Base-by-base conservation (phyloP, 2,888 invertebrate genomes). In the Leptinotarsa peninsularis region DNA sequence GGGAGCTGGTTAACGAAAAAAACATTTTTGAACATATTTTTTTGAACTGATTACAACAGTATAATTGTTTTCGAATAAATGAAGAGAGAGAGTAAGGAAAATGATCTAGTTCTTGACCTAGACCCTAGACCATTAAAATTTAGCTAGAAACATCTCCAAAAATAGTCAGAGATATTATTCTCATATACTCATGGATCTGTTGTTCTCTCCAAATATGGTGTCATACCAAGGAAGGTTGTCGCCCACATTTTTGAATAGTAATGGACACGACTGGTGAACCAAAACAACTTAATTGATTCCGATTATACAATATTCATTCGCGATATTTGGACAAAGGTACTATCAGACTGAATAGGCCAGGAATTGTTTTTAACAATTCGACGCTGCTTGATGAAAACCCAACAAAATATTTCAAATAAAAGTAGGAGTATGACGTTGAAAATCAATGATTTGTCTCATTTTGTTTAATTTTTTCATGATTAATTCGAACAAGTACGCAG, bases 241-340 rank as follows among this genome's bases (percentile, higher is more conserved):
- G 75, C 75, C 75, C 75, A 75, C 75, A 67, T 68, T 72, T 75
- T 75, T 72, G 69, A 71, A 74, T 71, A 71, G 23, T 74, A 66
- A 74, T 69, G 43, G 66, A 49, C 73, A 67, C 66, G 76, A 63
- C 63, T 71, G 68, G 66, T 76, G 27, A 78, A 71, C 73, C 54
- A 75, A 74, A 72, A 72, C 66, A 74, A 71, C 70, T 71, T 71
- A 66, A 71, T 71, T 73, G 27, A 58, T 58, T 58, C 23, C 58
- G 70, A 58, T 43, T 58, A 58, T 69, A 54, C 69, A 54, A 69
- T 63, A 63, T 63, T 33, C 33, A n/a, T n/a, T 63, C n/a, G 27
- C 63, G 63, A 63, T 13, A 21, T 58, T 63, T 14, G 63, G 63
- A 63, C 33, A 63, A 52, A 52, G n/a, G 7, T n/a, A 23, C 23